Evolutionary conservation across 2,113 vertebrate genomes (phyloP), one percentile per base, ranked within the genome.

Genomic region (Camelus bactrianus): DNA sequence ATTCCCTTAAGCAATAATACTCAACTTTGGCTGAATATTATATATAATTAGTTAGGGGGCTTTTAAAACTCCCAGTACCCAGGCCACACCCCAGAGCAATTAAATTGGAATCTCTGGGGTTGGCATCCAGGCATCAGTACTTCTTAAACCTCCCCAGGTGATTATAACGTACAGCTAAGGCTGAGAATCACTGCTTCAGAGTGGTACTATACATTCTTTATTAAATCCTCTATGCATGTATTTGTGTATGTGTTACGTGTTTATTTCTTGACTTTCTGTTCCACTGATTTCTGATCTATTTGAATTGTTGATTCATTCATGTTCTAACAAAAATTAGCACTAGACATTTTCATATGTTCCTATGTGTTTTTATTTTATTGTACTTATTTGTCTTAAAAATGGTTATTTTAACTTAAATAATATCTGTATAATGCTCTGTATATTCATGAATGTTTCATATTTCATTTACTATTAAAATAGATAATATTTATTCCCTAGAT

Each of bases 1-100:
- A 94, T 93, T 96, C 82, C 72, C 89, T 91, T 67, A 93, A 94
- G 89, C 32, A 93, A 85, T 81, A 94, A 76, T 89, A 93, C 30
- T 95, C 81, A 95, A 85, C 48, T 72, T 91, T 88, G 73, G 80
- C 84, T 19, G 26, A 92, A 67, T 95, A 87, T 81, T 91, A 85
- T 91, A 83, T 91, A 79, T 85, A 94, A 96, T 97, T 97, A 91
- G 46, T 94, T 72, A 11, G 54, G 87, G 82, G 95, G 72, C 5
- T 85, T 93, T 89, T 30, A 54, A 91, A 95, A 95, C 19, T 60
- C 86, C 73, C 90, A 91, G 0, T 65, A 28, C 64, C 19, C 54
- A 85, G 28, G 1, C 26, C 58, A 91, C 54, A 87, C 82, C 80
- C 94, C 67, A 67, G 26, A 94, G n/a, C 94, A 96, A 96, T 95